Evolutionary conservation across 1,140 invertebrate species (phyloP).

Genomic region (Trichogramma pretiosum): DNA sequence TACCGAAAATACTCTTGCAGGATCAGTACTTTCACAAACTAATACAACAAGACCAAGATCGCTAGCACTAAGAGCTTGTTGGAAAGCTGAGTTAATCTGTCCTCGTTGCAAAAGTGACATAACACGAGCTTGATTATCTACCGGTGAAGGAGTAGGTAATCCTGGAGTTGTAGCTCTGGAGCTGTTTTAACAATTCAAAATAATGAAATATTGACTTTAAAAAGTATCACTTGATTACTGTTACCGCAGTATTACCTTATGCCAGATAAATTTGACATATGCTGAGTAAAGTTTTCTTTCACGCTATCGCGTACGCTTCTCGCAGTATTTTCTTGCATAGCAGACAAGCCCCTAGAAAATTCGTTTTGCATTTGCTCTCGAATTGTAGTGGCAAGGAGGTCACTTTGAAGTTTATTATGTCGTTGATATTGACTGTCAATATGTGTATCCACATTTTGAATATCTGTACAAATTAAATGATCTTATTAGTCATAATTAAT

Average conservation of each 20-base stretch:
- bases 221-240: too few relatives aligned
- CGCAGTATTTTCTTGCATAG: conserved; percentile 34
- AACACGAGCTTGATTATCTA: conserved; percentile 56
- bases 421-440: conserved; percentile 34
- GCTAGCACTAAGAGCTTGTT: conserved; percentile 76
- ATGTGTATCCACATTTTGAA: conserved; percentile 33
- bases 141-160: conserved; percentile 31
- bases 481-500: not conserved
- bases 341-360: conserved; percentile 28
- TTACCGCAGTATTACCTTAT: conserved; percentile 32
- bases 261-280: conserved; percentile 37
- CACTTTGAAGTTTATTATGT: conserved; percentile 34
- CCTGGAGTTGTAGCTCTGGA: conserved; percentile 52
- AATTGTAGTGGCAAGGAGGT: conserved; percentile 29
- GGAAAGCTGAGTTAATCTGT: conserved; percentile 78
- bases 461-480: conserved; percentile 32
- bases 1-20: conserved; percentile 66
- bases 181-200: too few relatives aligned
- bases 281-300: conserved; percentile 39
- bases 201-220: too few relatives aligned
- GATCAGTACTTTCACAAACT: conserved; percentile 74
- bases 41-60: conserved; percentile 77
- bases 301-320: conserved; percentile 36
- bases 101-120: conserved; percentile 63
- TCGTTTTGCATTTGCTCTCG: conserved; percentile 38